Conservation (phyloP, 2,113 vertebrate genomes). For the Rissa tridactyla region DNA sequence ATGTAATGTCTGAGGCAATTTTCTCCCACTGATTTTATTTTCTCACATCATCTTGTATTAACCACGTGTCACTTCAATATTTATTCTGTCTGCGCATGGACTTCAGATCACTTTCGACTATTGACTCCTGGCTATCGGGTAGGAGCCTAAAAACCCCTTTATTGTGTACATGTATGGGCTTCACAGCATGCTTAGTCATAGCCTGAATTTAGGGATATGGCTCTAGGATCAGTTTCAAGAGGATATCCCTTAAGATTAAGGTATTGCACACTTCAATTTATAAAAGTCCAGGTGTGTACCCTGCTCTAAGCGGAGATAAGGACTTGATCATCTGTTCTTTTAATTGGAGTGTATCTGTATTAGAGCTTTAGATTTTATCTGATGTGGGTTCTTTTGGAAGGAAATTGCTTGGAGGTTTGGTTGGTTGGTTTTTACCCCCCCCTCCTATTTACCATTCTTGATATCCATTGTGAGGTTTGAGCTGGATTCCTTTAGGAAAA, state of each 20-base stretch:
- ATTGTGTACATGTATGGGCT: neutral
- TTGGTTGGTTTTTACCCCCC: no score
- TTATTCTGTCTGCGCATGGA: neutral
- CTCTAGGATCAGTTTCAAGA: neutral
- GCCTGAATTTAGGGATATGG: neutral
- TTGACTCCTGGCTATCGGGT: neutral
- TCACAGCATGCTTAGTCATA: neutral
- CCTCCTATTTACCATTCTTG: neutral
- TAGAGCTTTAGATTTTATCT: neutral
- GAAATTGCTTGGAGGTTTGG: neutral
- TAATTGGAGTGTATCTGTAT: neutral
- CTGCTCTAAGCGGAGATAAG: neutral
- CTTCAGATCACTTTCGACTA: neutral
- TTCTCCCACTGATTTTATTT: neutral
- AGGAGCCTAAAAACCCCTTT: neutral
- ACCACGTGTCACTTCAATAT: neutral
- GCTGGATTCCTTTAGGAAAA: neutral
- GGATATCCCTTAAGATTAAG: neutral
- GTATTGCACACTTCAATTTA: neutral
- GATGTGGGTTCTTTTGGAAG: neutral
- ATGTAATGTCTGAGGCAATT: neutral
- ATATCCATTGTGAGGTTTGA: accelerated
- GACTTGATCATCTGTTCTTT: neutral
- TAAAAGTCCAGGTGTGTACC: no score
- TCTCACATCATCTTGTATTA: neutral